Percentiles rank a stretch among this genome's conserved stretches.
Evolutionary conservation across 2,797 vertebrate species (phyloP).

Genomic region (Atherinosoma microstoma): DNA sequence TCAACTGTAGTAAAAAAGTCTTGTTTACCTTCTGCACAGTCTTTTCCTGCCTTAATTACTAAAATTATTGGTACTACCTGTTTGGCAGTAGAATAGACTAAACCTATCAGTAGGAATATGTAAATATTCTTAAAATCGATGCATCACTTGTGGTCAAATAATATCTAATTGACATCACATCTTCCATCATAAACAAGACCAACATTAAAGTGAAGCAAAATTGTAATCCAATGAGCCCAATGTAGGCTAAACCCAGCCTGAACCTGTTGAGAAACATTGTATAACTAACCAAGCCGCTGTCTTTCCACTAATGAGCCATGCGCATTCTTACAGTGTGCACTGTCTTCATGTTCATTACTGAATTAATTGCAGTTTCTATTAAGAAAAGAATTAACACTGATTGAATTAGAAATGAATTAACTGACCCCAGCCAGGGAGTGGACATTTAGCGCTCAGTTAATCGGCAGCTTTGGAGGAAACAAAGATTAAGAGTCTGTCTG

Average conservation of each 20-base stretch:
- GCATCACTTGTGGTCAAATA: not conserved
- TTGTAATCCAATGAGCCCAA: not conserved
- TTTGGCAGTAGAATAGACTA: not conserved
- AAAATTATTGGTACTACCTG: not conserved
- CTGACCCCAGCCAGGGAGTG: slow-evolving; percentile 32
- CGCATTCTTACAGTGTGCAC: slow-evolving; percentile 14
- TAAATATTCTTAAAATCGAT: not conserved
- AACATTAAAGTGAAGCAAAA: not conserved
- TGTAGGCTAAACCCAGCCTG: not conserved
- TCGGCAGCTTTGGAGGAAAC: slow-evolving; percentile 32
- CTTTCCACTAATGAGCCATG: not conserved
- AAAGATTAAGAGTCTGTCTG: slow-evolving; percentile 35
- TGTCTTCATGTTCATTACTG: slow-evolving; percentile 31
- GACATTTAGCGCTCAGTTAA: slow-evolving; percentile 42
- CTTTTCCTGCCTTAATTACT: not conserved
- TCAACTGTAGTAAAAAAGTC: too few relatives aligned
- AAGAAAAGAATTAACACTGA: slow-evolving; percentile 38
- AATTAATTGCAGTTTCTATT: slow-evolving; percentile 43
- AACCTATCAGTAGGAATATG: not conserved
- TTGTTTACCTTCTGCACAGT: not conserved
- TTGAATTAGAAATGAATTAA: slow-evolving; percentile 62
- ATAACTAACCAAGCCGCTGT: not conserved
- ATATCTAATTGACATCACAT: not conserved
- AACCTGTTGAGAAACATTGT: slow-evolving; percentile 1
- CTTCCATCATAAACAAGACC: not conserved